Conservation (phyloP, 2,113 vertebrate species). For the Sylvilagus bachmani region DNA sequence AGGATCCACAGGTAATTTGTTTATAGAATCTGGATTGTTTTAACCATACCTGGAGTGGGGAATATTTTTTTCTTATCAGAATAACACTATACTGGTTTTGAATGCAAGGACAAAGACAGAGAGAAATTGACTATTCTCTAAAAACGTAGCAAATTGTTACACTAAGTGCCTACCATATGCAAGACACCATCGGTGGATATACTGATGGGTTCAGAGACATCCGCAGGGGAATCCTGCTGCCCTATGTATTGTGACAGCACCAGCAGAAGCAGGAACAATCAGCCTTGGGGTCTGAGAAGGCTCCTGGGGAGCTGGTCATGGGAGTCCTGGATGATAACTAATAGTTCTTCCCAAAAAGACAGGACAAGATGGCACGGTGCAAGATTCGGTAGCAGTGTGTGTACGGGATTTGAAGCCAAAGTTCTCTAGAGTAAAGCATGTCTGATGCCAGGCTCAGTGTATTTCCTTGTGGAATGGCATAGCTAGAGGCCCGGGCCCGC, state of each 20-base stretch:
- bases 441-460: neutral
- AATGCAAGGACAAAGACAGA: neutral
- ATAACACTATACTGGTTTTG: conserved; percentile 36
- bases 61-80: neutral
- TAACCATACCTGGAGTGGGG: neutral
- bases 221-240: neutral
- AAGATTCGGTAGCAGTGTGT: neutral
- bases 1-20: neutral
- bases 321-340: neutral
- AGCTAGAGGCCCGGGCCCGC: neutral
- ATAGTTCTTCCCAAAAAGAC: neutral
- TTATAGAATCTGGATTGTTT: neutral
- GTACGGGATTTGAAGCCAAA: neutral
- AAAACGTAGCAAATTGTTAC: neutral
- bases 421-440: neutral
- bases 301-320: neutral
- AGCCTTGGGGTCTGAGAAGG: neutral
- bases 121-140: neutral
- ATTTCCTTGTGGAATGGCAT: neutral
- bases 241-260: neutral
- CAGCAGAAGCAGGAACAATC: neutral
- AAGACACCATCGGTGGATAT: neutral
- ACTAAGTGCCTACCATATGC: neutral
- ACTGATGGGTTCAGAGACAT: neutral
- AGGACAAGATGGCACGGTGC: neutral